Evolutionary conservation across 2,888 invertebrate genomes (phyloP).

Genomic region (Melieria crassipennis): DNA sequence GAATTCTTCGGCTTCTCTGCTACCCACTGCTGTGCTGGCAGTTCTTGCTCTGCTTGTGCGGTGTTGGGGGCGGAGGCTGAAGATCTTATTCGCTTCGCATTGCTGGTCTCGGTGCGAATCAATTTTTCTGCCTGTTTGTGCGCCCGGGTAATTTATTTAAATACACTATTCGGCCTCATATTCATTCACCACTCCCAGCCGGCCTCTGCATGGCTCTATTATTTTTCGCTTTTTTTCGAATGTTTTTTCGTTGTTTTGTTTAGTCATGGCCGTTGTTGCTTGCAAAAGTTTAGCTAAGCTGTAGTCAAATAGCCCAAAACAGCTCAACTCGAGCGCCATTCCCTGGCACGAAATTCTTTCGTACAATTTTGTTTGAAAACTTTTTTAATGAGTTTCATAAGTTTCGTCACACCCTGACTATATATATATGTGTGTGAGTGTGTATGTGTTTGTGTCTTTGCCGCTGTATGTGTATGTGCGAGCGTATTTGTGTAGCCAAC

Average conservation of each 20-base stretch:
- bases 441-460: not conserved
- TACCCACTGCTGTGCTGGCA: no score
- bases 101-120: not conserved
- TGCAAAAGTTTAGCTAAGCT: no score
- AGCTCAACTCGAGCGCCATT: no score
- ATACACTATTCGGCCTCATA: not conserved
- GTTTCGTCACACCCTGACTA: not conserved
- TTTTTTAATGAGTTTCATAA: conserved; percentile 33
- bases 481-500: not conserved
- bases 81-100: not conserved
- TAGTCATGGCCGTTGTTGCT: no score
- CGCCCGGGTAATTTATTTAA: conserved; percentile 3
- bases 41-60: not conserved
- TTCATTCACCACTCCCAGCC: not conserved
- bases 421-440: not conserved
- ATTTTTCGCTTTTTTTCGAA: no score
- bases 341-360: conserved; percentile 24
- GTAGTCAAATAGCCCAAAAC: no score
- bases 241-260: no score
- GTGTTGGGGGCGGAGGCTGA: not conserved
- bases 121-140: conserved; percentile 2
- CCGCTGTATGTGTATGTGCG: not conserved
- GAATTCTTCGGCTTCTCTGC: no score
- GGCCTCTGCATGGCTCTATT: not conserved
- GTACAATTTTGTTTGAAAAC: conserved; percentile 30